Conservation (phyloP, 2,113 vertebrate genomes). For the Macroglossus sobrinus region DNA sequence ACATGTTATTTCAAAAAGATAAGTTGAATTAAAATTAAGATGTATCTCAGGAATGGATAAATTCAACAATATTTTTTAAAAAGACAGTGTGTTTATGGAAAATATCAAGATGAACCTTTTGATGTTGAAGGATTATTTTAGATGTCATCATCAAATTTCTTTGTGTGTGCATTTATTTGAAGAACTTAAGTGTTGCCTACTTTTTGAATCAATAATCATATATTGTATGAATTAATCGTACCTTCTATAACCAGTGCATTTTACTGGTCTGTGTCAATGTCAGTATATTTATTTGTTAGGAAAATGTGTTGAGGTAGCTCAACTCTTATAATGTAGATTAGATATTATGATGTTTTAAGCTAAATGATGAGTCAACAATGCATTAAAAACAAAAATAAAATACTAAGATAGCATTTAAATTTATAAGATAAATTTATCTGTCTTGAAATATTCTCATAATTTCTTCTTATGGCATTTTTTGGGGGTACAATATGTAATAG, state of each 20-base stretch:
- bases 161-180: constrained; percentile 62
- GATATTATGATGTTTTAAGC: constrained; percentile 45
- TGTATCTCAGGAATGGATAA: neutral
- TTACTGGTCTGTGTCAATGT: constrained; percentile 70
- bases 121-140: neutral
- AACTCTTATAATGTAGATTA: constrained; percentile 40
- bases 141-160: neutral
- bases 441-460: constrained; percentile 29
- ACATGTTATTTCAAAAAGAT: neutral
- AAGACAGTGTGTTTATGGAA: neutral
- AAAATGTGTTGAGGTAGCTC: constrained; percentile 65
- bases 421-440: constrained; percentile 43
- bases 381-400: constrained; percentile 40
- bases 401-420: constrained; percentile 7
- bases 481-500: neutral
- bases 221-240: constrained; percentile 76
- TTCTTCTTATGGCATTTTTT: constrained; percentile 67
- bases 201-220: constrained; percentile 88
- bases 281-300: constrained; percentile 66
- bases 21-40: neutral
- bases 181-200: constrained; percentile 64
- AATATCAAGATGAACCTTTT: neutral
- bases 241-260: constrained; percentile 78
- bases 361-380: neutral
- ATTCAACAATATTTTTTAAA: neutral